A percentile compares a stretch with the other conserved stretches of the same genome.
Evolutionary conservation across 2,797 vertebrate species (phyloP).

Genomic region (Malacoraja senta): DNA sequence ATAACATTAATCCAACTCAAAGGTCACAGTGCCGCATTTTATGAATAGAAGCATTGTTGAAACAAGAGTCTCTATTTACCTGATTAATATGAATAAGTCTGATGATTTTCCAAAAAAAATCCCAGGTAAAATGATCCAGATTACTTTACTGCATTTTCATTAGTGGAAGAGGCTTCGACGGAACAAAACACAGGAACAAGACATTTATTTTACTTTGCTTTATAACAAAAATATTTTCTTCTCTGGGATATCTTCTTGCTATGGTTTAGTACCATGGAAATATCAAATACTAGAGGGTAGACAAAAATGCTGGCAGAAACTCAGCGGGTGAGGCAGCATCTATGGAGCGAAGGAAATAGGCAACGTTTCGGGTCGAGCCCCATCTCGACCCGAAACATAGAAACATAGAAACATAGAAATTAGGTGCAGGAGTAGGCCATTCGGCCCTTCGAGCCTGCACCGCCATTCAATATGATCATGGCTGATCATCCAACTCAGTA

Average conservation of each 20-base stretch:
- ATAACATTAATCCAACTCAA: neutral
- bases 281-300: too few relatives aligned
- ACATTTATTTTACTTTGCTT: neutral
- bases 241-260: neutral
- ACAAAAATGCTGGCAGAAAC: too few relatives aligned
- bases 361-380: too few relatives aligned
- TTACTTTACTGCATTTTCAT: neutral
- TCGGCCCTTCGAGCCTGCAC: too few relatives aligned
- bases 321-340: too few relatives aligned
- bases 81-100: neutral
- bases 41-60: conserved; percentile 2
- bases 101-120: neutral
- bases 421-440: too few relatives aligned
- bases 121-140: neutral
- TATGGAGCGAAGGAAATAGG: too few relatives aligned
- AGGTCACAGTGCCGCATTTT: neutral
- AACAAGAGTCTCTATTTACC: neutral
- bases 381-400: too few relatives aligned
- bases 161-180: neutral
- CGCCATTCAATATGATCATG: too few relatives aligned
- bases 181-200: neutral
- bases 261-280: neutral
- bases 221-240: neutral
- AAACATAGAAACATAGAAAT: too few relatives aligned
- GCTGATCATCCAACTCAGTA: too few relatives aligned